Percentiles rank a stretch among this genome's conserved stretches.
Evolutionary conservation across 2,113 vertebrate genomes (phyloP).

Genomic region (Haemorhous mexicanus): DNA sequence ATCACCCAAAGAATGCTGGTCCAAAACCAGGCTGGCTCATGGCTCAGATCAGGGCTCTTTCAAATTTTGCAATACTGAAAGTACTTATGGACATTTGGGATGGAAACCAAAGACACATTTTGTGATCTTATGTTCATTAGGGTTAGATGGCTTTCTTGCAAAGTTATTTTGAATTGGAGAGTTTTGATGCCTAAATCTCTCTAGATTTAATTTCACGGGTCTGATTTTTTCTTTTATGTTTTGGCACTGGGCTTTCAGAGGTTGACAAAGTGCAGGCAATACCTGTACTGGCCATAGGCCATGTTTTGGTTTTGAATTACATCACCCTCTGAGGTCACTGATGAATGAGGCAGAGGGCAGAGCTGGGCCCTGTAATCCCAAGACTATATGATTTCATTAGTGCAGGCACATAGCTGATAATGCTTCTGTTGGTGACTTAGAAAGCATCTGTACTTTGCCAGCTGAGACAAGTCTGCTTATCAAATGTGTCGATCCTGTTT

Average conservation of each 20-base stretch:
- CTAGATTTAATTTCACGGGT: background rate
- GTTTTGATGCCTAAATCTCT: background rate
- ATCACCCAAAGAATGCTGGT: background rate
- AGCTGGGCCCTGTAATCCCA: background rate
- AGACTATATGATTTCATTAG: background rate
- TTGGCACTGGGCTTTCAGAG: background rate
- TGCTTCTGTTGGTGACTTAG: background rate
- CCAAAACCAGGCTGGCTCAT: background rate
- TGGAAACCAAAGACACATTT: background rate
- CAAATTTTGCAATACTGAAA: background rate
- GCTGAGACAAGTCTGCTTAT: constrained; percentile 4
- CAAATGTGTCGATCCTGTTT: background rate
- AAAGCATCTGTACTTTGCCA: background rate
- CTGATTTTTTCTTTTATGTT: background rate
- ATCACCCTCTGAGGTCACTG: background rate
- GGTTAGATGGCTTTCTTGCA: background rate
- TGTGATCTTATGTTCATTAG: background rate
- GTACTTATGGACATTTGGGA: background rate
- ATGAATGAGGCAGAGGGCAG: background rate
- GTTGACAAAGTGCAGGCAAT: background rate
- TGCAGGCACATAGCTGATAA: background rate
- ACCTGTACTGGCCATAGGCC: background rate
- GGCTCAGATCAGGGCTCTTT: background rate
- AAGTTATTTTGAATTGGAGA: background rate
- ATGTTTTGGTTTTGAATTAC: background rate